Conservation (phyloP, 2,113 vertebrate species). For the Rhinoderma darwinii region DNA sequence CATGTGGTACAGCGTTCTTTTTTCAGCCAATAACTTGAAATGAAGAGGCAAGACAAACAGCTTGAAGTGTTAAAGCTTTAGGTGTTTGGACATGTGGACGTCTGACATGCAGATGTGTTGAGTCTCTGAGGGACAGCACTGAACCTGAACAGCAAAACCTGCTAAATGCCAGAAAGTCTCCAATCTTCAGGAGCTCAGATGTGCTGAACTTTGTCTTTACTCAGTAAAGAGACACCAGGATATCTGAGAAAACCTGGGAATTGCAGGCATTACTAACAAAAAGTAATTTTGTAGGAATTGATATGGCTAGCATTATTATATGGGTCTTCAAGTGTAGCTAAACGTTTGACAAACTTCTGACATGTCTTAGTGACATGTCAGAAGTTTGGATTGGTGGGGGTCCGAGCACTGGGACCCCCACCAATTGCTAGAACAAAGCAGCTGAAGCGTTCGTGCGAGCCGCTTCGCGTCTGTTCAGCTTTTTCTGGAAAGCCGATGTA, state of each 20-base stretch:
- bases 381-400: no score
- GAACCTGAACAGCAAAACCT: no score
- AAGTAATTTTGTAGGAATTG: background rate
- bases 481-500: no score
- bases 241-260: background rate
- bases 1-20: background rate
- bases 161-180: conserved; percentile 1
- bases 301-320: background rate
- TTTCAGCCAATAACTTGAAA: no score
- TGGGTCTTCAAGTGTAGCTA: no score
- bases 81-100: background rate
- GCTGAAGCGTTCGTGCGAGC: no score
- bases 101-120: conserved; percentile 1
- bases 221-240: background rate
- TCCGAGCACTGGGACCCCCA: no score
- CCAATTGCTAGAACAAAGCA: no score
- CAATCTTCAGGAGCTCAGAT: background rate
- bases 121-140: background rate
- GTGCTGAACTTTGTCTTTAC: background rate
- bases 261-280: background rate
- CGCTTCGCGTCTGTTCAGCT: no score
- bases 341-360: no score
- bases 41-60: background rate
- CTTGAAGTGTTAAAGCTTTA: background rate
- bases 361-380: no score